Percentiles rank a stretch among this genome's conserved stretches.
phyloP scores from a whole-genome alignment of 1,140 invertebrate species.

The Pemphigus obesinymphae region DNA sequence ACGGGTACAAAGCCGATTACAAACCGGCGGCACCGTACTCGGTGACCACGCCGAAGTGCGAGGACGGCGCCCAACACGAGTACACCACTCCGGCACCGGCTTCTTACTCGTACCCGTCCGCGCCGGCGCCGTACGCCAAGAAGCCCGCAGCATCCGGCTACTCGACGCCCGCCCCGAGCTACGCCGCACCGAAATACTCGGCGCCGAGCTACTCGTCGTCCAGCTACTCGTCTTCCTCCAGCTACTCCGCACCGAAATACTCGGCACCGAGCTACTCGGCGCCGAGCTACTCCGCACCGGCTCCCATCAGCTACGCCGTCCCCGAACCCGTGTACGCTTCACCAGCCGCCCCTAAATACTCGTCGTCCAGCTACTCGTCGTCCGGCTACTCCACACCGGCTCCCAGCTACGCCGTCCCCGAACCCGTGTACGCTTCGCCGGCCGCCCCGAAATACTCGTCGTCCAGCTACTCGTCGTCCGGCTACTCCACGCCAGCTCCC shows the following conservation, averaged over 20 bases:
- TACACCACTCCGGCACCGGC: background rate
- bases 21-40: conserved; percentile 1
- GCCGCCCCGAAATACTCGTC: background rate
- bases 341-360: background rate
- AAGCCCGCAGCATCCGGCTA: background rate
- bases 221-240: conserved; percentile 22
- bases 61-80: background rate
- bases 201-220: background rate
- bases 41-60: conserved; percentile 4
- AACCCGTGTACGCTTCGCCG: conserved; percentile 9
- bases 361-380: background rate
- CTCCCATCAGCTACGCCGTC: too few species aligned
- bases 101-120: background rate
- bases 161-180: background rate
- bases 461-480: background rate
- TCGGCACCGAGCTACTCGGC: conserved; percentile 7
- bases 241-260: conserved; percentile 7
- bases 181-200: background rate
- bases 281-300: too few species aligned
- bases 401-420: too few species aligned
- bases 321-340: conserved; percentile 20
- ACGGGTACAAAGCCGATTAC: conserved; percentile 2
- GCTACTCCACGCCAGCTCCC: background rate
- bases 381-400: too few species aligned
- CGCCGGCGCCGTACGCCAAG: background rate